phyloP scores from a whole-genome alignment of 2,888 invertebrate species.

The Carpatolechia fugitivella region DNA sequence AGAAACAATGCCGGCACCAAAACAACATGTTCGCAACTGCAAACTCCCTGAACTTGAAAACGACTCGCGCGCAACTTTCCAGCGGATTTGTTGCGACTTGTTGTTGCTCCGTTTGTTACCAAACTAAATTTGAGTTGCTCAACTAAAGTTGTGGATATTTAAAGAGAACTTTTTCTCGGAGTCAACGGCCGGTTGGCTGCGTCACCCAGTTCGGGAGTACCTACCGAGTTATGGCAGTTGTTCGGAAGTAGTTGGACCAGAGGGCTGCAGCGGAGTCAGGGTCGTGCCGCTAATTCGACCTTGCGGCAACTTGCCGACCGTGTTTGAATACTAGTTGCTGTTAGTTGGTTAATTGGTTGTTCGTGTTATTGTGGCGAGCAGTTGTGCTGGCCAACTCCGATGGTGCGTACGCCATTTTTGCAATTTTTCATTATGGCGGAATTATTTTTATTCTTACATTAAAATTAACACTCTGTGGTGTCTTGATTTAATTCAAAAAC shows the following conservation, averaged over 20 bases:
- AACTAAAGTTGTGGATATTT: conserved; percentile 79
- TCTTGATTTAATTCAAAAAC: too few relatives aligned
- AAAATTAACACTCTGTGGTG: too few relatives aligned
- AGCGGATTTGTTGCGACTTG: conserved; percentile 72
- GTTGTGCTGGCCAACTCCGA: neutral
- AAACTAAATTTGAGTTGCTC: conserved; percentile 79
- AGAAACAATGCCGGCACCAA: conserved; percentile 4
- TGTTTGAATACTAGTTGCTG: conserved; percentile 40
- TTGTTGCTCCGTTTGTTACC: conserved; percentile 75
- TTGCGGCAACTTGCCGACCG: conserved; percentile 64
- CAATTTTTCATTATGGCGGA: too few relatives aligned
- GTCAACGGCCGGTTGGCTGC: conserved; percentile 75
- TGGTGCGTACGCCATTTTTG: too few relatives aligned
- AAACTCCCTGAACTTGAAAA: conserved; percentile 66
- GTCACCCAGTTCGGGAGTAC: conserved; percentile 78
- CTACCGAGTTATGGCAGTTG: conserved; percentile 79
- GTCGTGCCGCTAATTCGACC: conserved; percentile 77
- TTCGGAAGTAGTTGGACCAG: conserved; percentile 75
- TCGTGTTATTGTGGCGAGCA: conserved; percentile 20
- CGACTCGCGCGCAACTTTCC: conserved; percentile 77
- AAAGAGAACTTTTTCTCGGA: conserved; percentile 79
- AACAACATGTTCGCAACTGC: conserved; percentile 10
- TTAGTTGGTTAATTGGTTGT: conserved; percentile 39
- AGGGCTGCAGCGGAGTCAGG: conserved; percentile 63
- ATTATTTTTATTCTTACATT: too few relatives aligned